Conservation (phyloP, 1,140 invertebrate genomes). For the Drosophila burlai region DNA sequence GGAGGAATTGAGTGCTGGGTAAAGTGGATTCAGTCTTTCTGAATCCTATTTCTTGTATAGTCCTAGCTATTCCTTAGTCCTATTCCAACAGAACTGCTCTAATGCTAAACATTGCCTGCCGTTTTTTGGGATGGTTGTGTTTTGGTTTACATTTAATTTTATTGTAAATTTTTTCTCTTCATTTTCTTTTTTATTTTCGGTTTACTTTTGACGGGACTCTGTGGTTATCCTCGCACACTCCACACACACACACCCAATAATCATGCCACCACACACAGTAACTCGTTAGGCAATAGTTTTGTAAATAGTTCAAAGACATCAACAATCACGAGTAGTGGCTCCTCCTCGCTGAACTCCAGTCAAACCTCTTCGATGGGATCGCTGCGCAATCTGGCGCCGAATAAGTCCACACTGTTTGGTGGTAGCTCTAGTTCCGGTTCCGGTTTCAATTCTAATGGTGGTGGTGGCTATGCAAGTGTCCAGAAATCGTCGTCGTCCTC, state of each 20-base stretch:
- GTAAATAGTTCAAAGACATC: conserved; percentile 82
- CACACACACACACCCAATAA: conserved; percentile 11
- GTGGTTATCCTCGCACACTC: conserved; percentile 48
- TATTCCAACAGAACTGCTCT: conserved; percentile 1
- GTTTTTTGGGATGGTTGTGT: conserved; percentile 29
- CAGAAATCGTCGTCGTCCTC: conserved; percentile 17
- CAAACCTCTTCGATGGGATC: conserved; percentile 57
- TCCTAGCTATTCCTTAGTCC: too few relatives aligned
- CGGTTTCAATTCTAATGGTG: conserved; percentile 28
- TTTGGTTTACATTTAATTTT: conserved; percentile 35
- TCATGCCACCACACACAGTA: conserved; percentile 59
- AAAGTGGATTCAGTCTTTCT: background rate
- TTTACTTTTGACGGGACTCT: conserved; percentile 67
- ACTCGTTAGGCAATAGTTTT: conserved; percentile 84
- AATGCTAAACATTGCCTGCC: conserved; percentile 20
- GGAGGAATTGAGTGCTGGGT: background rate
- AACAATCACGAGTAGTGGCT: conserved; percentile 44
- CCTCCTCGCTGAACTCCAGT: conserved; percentile 47
- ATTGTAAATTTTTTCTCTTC: conserved; percentile 45
- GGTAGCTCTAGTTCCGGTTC: conserved; percentile 35
- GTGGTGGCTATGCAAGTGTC: conserved; percentile 42
- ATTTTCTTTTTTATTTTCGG: conserved; percentile 65
- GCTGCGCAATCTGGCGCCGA: conserved; percentile 69
- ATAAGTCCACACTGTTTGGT: conserved; percentile 81
- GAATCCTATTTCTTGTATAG: background rate